These are phyloP conservation scores for Dioctria rufipes DNA, from an alignment of 2,888 invertebrate genomes.

Conservation along the genomic window DNA sequence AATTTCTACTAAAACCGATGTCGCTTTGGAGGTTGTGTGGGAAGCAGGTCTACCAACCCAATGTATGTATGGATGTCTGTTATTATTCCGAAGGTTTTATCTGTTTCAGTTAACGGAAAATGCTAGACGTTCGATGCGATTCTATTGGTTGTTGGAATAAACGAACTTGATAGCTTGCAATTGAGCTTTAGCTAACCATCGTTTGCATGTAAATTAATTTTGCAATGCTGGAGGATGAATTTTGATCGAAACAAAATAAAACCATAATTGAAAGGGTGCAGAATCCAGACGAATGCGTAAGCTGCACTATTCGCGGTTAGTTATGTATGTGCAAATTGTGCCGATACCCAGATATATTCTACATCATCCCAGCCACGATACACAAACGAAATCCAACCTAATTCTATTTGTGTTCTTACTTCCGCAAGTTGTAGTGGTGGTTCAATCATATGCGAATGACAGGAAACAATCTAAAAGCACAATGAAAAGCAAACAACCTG, in stretches of 20 bases:
- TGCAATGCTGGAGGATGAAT: slow-evolving; percentile 23
- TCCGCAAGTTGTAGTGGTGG: slow-evolving; percentile 27
- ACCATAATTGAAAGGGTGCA: slow-evolving; percentile 9
- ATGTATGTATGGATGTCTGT: too few species aligned
- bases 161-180: too few species aligned
- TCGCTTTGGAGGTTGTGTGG: too few species aligned
- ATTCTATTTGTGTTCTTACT: slow-evolving; percentile 37
- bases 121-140: too few species aligned
- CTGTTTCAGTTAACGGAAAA: too few species aligned
- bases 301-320: neutral
- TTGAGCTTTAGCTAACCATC: too few species aligned
- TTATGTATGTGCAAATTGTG: neutral
- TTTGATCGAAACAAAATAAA: slow-evolving; percentile 42
- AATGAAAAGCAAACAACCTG: slow-evolving; percentile 46
- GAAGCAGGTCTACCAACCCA: too few species aligned
- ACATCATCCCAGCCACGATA: neutral
- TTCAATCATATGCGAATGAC: slow-evolving; percentile 48
- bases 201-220: slow-evolving; percentile 6
- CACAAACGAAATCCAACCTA: slow-evolving; percentile 7
- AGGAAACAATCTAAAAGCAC: slow-evolving; percentile 47
- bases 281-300: slow-evolving; percentile 12
- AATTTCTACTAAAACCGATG: too few species aligned
- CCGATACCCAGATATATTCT: too few species aligned
- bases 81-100: too few species aligned
- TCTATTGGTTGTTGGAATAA: too few species aligned